phyloP scores from a whole-genome alignment of 2,797 vertebrate genomes.

The Enteromius unitaeniatus region DNA sequence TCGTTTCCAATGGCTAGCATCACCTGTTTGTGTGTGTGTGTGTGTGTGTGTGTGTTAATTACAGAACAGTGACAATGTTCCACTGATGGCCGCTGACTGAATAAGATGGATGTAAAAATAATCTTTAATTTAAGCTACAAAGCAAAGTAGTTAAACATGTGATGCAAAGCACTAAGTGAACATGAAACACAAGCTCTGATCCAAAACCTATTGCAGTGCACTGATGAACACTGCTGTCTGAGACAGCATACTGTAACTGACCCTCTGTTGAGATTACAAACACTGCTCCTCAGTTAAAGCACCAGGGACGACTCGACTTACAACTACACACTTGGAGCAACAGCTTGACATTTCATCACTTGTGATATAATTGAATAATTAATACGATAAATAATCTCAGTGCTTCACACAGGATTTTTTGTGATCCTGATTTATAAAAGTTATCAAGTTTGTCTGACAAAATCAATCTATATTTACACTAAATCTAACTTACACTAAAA shows the following conservation, averaged over 20 bases:
- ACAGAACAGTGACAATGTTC: conserved; percentile 37
- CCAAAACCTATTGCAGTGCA: background rate
- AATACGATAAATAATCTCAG: background rate
- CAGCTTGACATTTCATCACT: background rate
- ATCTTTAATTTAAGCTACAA: conserved; percentile 25
- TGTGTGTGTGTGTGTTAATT: conserved; percentile 45
- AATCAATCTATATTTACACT: too few species aligned
- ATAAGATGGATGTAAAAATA: conserved; percentile 20
- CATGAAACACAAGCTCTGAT: background rate
- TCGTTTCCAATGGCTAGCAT: conserved; percentile 53
- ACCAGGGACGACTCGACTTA: background rate
- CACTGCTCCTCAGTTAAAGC: background rate
- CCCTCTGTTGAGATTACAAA: background rate
- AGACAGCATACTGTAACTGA: background rate
- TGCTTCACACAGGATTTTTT: too few species aligned
- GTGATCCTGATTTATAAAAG: too few species aligned
- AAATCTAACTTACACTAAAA: too few species aligned
- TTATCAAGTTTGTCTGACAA: too few species aligned
- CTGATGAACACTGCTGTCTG: background rate
- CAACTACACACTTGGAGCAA: background rate
- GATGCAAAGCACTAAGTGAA: conserved; percentile 1
- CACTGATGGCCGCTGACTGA: conserved; percentile 6
- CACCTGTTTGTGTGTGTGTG: conserved; percentile 52
- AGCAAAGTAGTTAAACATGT: background rate
- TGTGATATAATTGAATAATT: background rate